phyloP scores from a whole-genome alignment of 2,113 vertebrate species.

The Myxocyprinus asiaticus region DNA sequence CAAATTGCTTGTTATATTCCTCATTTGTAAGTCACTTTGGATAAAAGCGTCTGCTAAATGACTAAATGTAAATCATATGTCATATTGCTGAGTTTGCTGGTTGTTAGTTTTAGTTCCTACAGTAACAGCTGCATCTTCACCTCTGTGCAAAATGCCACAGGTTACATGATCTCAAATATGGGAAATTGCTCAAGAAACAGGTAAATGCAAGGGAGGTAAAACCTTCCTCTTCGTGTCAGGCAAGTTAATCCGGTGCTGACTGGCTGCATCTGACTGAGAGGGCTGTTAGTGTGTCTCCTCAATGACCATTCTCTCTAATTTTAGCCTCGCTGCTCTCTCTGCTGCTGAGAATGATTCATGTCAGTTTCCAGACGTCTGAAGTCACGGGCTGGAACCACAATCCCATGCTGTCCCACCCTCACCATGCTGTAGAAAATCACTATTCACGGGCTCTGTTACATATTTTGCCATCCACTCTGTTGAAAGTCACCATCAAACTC shows the following conservation, averaged over 20 bases:
- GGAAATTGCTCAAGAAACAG: background rate
- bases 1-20: too few species aligned
- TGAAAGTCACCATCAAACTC: slow-evolving; percentile 24
- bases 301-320: slow-evolving; percentile 48
- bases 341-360: slow-evolving; percentile 52
- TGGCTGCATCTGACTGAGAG: background rate
- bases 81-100: too few species aligned
- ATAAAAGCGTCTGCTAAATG: too few species aligned
- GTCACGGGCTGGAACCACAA: slow-evolving; percentile 48
- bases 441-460: slow-evolving; percentile 30
- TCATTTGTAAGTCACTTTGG: too few species aligned
- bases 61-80: too few species aligned
- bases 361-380: slow-evolving; percentile 56
- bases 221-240: background rate
- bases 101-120: too few species aligned
- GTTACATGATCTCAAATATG: slow-evolving; percentile 3
- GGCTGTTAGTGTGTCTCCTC: slow-evolving; percentile 13
- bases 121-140: too few species aligned
- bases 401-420: slow-evolving; percentile 33
- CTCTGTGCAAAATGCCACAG: background rate
- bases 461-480: slow-evolving; percentile 19
- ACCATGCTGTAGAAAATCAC: slow-evolving; percentile 26
- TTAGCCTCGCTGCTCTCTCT: slow-evolving; percentile 43
- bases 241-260: slow-evolving; percentile 16
- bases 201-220: background rate